Evolutionary conservation across 2,113 vertebrate species (phyloP).

Genomic region (Cinclus mexicanus): DNA sequence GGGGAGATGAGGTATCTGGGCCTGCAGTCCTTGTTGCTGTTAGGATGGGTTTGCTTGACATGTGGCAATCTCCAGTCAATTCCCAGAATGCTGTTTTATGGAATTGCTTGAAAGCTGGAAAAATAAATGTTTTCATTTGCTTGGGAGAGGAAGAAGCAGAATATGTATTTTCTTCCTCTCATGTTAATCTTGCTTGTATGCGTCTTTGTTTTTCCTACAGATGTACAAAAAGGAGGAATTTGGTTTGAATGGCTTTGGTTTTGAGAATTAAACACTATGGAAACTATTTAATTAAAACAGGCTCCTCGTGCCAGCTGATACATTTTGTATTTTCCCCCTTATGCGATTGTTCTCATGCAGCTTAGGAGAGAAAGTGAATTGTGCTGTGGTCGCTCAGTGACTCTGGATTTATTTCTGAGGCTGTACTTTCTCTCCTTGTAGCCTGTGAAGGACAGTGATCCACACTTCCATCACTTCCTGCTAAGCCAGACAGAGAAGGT

Average conservation of each 20-base stretch:
- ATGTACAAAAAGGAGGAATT: background rate
- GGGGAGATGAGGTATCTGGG: background rate
- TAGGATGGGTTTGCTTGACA: background rate
- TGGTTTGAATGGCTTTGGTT: background rate
- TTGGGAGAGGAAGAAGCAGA: background rate
- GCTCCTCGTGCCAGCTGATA: background rate
- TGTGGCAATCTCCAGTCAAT: background rate
- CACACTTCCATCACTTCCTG: slow-evolving; percentile 97
- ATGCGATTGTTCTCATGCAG: background rate
- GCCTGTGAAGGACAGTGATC: slow-evolving; percentile 92
- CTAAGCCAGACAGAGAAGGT: slow-evolving; percentile 99
- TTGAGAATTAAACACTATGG: background rate
- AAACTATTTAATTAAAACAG: background rate
- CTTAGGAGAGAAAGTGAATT: background rate
- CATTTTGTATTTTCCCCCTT: background rate
- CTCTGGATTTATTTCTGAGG: slow-evolving; percentile 40
- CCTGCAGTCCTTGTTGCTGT: background rate
- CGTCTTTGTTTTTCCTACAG: background rate
- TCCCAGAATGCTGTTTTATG: background rate
- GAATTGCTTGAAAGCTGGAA: background rate
- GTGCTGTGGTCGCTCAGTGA: background rate
- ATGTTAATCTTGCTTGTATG: background rate
- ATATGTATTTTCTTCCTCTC: background rate
- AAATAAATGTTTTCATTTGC: background rate
- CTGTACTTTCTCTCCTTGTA: slow-evolving; percentile 79